Conservation (phyloP, 2,113 vertebrate genomes). For the Atractosteus spatula region DNA sequence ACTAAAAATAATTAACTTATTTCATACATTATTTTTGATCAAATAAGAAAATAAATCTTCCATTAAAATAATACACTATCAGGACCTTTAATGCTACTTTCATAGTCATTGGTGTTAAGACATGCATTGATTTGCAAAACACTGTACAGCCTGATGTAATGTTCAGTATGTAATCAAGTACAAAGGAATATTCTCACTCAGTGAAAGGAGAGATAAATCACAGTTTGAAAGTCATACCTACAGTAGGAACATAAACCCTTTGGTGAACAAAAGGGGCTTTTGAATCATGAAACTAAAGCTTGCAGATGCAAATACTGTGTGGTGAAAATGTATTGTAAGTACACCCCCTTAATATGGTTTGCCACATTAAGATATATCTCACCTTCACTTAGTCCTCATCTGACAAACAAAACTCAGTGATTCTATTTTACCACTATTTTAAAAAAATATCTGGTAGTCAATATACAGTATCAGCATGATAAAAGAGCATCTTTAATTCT, state of each 20-base stretch:
- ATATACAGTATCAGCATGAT: too few relatives aligned
- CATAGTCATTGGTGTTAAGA: conserved; percentile 30
- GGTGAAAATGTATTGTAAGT: too few relatives aligned
- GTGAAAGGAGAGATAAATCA: conserved; percentile 29
- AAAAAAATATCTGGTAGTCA: too few relatives aligned
- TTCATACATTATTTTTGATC: conserved; percentile 41
- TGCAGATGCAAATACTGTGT: neutral
- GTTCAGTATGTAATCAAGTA: conserved; percentile 28
- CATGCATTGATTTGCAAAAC: conserved; percentile 17
- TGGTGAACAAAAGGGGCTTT: conserved; percentile 3
- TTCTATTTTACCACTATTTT: too few relatives aligned
- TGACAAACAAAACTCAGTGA: too few relatives aligned
- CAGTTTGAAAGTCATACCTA: conserved; percentile 27
- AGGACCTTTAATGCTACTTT: conserved; percentile 25
- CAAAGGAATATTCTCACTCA: conserved; percentile 28
- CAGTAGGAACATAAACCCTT: conserved; percentile 2
- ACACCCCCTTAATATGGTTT: too few relatives aligned
- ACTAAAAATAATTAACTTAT: neutral
- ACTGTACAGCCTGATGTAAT: conserved; percentile 15
- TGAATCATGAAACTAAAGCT: neutral
- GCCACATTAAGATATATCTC: too few relatives aligned
- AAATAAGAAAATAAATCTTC: conserved; percentile 43
- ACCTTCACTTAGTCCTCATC: too few relatives aligned
- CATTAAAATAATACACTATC: conserved; percentile 36
- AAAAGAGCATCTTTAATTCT: too few relatives aligned